Conservation (phyloP, 2,888 invertebrate genomes). For the Ectobius pallidus region DNA sequence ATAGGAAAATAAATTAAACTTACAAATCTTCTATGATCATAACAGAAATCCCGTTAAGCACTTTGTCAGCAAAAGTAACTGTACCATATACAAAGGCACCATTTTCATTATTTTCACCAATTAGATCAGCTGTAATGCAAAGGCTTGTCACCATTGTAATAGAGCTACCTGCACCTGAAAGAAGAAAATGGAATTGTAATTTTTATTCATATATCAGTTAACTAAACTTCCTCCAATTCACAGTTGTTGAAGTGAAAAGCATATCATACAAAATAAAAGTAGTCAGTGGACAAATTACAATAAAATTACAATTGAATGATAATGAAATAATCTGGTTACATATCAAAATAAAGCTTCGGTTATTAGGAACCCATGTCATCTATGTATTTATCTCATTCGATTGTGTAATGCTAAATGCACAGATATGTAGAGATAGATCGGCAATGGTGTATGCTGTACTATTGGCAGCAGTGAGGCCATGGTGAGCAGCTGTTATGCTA, state of each 20-base stretch:
- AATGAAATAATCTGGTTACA: too few relatives aligned
- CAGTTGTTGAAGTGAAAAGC: not conserved
- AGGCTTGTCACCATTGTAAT: constrained; percentile 88
- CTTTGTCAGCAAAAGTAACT: constrained; percentile 92
- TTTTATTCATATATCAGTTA: too few relatives aligned
- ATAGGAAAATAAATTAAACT: constrained; percentile 53
- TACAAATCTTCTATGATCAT: constrained; percentile 82
- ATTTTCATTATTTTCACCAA: constrained; percentile 83
- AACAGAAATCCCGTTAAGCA: constrained; percentile 88
- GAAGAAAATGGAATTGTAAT: too few relatives aligned
- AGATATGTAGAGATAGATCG: too few relatives aligned
- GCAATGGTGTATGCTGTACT: too few relatives aligned
- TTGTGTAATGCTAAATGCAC: too few relatives aligned
- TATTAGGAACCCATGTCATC: too few relatives aligned
- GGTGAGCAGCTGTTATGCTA: too few relatives aligned
- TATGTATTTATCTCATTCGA: too few relatives aligned
- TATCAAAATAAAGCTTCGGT: too few relatives aligned
- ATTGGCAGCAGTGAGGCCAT: too few relatives aligned
- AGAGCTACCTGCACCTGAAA: constrained; percentile 75
- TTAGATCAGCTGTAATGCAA: constrained; percentile 87
- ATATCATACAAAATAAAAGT: not conserved
- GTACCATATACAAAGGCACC: constrained; percentile 92
- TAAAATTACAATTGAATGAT: too few relatives aligned
- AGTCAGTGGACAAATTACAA: not conserved
- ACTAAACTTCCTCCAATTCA: not conserved